phyloP scores from a whole-genome alignment of 2,113 vertebrate species.

The Notarius quadriscutis region DNA sequence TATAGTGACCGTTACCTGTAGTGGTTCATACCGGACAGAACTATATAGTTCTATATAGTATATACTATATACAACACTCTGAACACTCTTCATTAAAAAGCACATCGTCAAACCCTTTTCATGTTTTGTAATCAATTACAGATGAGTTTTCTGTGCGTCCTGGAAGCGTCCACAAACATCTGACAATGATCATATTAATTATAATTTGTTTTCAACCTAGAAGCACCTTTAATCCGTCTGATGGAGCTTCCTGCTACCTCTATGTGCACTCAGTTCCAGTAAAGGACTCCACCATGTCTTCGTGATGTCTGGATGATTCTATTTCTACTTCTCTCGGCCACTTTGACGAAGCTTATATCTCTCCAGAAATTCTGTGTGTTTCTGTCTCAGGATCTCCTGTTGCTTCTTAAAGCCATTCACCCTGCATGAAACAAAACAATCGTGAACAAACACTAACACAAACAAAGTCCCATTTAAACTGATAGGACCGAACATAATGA shows the following conservation, averaged over 20 bases:
- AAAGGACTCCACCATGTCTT: neutral
- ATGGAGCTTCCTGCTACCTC: neutral
- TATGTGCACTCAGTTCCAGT: neutral
- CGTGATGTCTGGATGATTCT: constrained; percentile 9
- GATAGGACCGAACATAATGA: neutral
- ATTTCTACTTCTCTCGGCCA: constrained; percentile 64
- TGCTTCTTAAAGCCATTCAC: constrained; percentile 77
- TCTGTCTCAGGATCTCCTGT: constrained; percentile 76
- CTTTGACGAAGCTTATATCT: constrained; percentile 60
- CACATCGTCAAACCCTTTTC: neutral
- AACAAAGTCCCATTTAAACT: neutral
- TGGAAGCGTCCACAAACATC: neutral
- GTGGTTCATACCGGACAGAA: neutral
- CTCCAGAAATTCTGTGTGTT: constrained; percentile 70
- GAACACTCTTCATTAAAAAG: neutral
- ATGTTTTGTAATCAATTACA: neutral
- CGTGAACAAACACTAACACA: neutral
- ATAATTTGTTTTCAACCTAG: neutral
- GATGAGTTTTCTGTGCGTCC: neutral
- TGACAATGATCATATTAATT: too few relatives aligned
- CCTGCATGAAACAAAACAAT: constrained; percentile 59
- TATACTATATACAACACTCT: neutral
- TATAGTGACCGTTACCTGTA: constrained; percentile 2
- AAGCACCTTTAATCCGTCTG: neutral
- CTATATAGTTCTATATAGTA: too few relatives aligned